Evolutionary conservation across 2,797 vertebrate genomes (phyloP).

Genomic region (Acanthopagrus latus): DNA sequence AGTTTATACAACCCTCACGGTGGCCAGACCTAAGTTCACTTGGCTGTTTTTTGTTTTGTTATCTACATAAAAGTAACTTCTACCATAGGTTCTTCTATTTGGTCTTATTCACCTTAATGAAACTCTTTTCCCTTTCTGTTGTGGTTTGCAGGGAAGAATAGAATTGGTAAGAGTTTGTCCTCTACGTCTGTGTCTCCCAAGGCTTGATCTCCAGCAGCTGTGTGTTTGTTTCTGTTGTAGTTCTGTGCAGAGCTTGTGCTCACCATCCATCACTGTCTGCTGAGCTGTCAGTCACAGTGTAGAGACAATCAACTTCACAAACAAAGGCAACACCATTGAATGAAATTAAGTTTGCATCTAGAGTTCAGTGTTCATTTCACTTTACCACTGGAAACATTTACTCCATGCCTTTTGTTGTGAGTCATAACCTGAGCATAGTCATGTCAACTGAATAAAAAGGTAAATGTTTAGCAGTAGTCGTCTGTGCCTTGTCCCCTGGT

Average conservation of each 20-base stretch:
- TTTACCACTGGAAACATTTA: slow-evolving; percentile 5
- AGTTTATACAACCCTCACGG: neutral
- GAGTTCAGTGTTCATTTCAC: slow-evolving; percentile 28
- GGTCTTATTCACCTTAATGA: slow-evolving; percentile 55
- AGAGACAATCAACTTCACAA: slow-evolving; percentile 41
- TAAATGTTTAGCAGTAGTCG: slow-evolving; percentile 20
- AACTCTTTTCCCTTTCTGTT: slow-evolving; percentile 72
- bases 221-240: slow-evolving; percentile 48
- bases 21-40: neutral
- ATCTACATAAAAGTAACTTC: neutral
- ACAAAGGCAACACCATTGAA: slow-evolving; percentile 51
- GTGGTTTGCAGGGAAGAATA: slow-evolving; percentile 90
- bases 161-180: slow-evolving; percentile 88
- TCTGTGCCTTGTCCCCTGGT: slow-evolving; percentile 41
- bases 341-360: slow-evolving; percentile 40
- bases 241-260: slow-evolving; percentile 62
- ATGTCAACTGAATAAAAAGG: neutral
- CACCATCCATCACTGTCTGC: slow-evolving; percentile 71
- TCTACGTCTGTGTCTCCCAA: slow-evolving; percentile 48
- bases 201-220: slow-evolving; percentile 67
- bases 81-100: slow-evolving; percentile 37
- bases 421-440: neutral
- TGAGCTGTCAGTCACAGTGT: slow-evolving; percentile 62
- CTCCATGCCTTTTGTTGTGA: neutral
- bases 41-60: neutral